Evolutionary conservation across 2,797 vertebrate species (phyloP).

Genomic region (Luscinia megarhynchos): DNA sequence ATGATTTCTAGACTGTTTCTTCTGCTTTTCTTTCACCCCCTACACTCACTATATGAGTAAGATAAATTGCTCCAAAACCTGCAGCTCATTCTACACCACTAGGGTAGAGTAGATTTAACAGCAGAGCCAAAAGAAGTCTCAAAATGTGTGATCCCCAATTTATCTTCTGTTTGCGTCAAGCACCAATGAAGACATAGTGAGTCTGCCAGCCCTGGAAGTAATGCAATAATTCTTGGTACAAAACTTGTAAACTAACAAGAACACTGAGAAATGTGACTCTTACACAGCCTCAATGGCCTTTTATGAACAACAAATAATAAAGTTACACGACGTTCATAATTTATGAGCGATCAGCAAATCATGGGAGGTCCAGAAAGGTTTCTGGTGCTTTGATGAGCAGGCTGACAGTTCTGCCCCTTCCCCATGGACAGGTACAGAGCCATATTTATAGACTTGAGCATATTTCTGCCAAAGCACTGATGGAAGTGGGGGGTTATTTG

Average conservation of each 20-base stretch:
- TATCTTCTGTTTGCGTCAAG: not conserved
- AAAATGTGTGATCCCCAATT: not conserved
- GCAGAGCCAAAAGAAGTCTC: not conserved
- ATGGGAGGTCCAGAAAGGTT: not conserved
- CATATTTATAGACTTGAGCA: not conserved
- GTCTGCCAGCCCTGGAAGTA: not conserved
- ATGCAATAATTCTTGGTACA: not conserved
- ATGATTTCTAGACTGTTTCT: not conserved
- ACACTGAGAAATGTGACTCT: not conserved
- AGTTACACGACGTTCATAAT: not conserved
- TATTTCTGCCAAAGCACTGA: not conserved
- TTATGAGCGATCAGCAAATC: not conserved
- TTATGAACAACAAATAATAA: not conserved
- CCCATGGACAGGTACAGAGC: not conserved
- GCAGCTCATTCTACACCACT: not conserved
- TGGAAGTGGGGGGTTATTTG: not conserved
- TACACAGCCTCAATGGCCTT: not conserved
- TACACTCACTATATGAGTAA: not conserved
- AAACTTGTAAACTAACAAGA: not conserved
- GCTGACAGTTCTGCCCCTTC: not conserved
- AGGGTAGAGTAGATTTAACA: not conserved
- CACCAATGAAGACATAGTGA: not conserved
- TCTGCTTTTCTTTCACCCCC: not conserved
- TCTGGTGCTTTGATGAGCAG: not conserved
- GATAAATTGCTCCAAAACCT: not conserved